phyloP scores from a whole-genome alignment of 92 coral and sea anemone species.

The Anthopleura xanthogrammica region DNA sequence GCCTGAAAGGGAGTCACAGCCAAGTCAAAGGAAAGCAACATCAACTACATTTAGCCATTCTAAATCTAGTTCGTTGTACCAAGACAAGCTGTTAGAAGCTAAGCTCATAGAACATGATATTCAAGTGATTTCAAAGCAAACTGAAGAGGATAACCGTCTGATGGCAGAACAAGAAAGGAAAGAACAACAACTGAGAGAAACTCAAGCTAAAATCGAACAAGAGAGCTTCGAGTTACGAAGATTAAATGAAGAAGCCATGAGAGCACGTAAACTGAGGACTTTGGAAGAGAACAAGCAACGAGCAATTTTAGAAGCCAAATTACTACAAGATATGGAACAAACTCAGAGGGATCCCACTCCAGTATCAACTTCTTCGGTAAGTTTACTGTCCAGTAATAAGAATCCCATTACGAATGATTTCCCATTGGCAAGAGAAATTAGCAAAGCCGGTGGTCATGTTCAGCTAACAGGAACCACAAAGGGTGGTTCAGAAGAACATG shows the following conservation, averaged over 20 bases:
- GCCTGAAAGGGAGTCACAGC: background rate
- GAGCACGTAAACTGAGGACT: background rate
- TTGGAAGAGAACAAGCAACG: conserved; percentile 15
- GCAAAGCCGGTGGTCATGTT: background rate
- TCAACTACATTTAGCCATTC: conserved; percentile 7
- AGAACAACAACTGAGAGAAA: conserved; percentile 16
- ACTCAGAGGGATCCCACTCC: background rate
- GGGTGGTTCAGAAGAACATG: too few relatives aligned
- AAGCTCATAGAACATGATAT: conserved; percentile 19
- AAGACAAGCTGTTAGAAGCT: conserved; percentile 17
- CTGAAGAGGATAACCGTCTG: background rate
- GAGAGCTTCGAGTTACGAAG: conserved; percentile 1
- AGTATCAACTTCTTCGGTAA: conserved; percentile 11
- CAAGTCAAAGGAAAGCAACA: conserved; percentile 1
- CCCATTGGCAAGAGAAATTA: background rate
- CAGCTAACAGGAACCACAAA: background rate
- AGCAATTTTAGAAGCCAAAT: conserved; percentile 34
- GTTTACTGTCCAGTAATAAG: conserved; percentile 13
- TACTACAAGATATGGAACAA: conserved; percentile 27
- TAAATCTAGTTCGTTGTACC: conserved; percentile 4
- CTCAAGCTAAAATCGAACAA: conserved; percentile 9
- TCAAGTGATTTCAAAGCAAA: background rate
- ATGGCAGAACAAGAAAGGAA: conserved; percentile 11
- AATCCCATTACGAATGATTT: background rate
- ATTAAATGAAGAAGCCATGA: conserved; percentile 18